Evolutionary conservation across 1,140 invertebrate species (phyloP).

Genomic region (Papilio glaucus): DNA sequence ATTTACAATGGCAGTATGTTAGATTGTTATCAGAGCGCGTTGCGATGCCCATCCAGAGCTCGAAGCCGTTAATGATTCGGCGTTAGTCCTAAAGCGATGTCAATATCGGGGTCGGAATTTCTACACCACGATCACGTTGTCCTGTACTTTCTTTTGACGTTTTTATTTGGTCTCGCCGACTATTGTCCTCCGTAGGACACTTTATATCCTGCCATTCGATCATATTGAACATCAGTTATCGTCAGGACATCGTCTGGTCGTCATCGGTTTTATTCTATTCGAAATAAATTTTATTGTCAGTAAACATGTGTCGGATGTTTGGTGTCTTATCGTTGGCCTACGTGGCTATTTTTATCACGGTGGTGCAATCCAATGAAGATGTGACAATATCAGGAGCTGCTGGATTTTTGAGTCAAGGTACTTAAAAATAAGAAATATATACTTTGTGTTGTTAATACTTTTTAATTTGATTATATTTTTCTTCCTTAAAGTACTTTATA

Average conservation of each 20-base stretch:
- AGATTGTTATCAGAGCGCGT: conserved; percentile 65
- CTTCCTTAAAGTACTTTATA: too few relatives aligned
- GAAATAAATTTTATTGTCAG: conserved; percentile 33
- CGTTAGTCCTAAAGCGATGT: conserved; percentile 69
- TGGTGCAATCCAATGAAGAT: conserved; percentile 65
- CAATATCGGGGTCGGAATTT: conserved; percentile 72
- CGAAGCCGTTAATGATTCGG: conserved; percentile 68
- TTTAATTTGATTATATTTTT: too few relatives aligned
- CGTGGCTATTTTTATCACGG: conserved; percentile 64
- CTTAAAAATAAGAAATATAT: background rate
- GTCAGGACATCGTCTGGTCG: conserved; percentile 54
- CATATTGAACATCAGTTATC: conserved; percentile 71
- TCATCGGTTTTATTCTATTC: conserved; percentile 53
- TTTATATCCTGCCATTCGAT: conserved; percentile 78
- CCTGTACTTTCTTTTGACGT: conserved; percentile 77
- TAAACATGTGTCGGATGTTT: conserved; percentile 72
- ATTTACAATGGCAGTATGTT: conserved; percentile 48
- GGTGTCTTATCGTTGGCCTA: conserved; percentile 65
- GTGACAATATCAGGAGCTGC: conserved; percentile 44
- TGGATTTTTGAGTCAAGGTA: conserved; percentile 68
- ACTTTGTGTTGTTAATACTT: background rate
- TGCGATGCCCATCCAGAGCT: conserved; percentile 60
- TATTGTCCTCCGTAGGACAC: conserved; percentile 72
- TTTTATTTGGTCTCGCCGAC: conserved; percentile 71
- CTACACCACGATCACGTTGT: conserved; percentile 73